Percentiles rank a stretch among this genome's conserved stretches.
These are phyloP conservation scores for Pelusios castaneus DNA, from an alignment of 2,113 vertebrate genomes.

Conservation along the genomic window DNA sequence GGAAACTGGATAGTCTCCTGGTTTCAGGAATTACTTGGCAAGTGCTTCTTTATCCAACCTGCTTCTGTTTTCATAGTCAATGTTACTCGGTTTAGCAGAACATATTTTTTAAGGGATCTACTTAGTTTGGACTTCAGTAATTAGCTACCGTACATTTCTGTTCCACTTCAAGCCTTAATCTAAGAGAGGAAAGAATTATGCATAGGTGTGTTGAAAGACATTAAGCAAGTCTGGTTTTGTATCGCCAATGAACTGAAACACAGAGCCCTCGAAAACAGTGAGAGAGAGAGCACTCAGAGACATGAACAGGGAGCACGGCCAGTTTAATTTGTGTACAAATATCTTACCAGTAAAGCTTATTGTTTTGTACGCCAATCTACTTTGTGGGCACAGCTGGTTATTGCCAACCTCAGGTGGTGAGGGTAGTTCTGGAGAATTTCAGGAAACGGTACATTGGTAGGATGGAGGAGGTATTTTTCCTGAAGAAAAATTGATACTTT, in stretches of 20 bases:
- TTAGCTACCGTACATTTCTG: conserved; percentile 42
- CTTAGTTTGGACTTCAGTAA: conserved; percentile 53
- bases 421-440: not conserved
- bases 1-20: not conserved
- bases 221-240: not conserved
- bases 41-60: not conserved
- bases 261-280: not conserved
- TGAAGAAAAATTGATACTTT: not conserved
- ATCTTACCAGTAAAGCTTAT: not conserved
- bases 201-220: not conserved
- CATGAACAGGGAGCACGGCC: not conserved
- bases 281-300: not conserved
- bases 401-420: not conserved
- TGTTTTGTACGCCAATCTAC: not conserved
- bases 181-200: conserved; percentile 44
- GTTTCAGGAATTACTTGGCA: not conserved
- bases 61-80: not conserved
- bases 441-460: not conserved
- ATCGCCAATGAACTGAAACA: not conserved
- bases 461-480: not conserved
- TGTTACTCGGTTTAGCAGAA: conserved; percentile 41
- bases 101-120: conserved; percentile 48
- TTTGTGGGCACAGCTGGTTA: rapidly evolving
- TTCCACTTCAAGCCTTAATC: conserved; percentile 32
- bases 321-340: not conserved